These are phyloP conservation scores for Numida meleagris DNA, from an alignment of 2,113 vertebrate species.

Conservation along the genomic window DNA sequence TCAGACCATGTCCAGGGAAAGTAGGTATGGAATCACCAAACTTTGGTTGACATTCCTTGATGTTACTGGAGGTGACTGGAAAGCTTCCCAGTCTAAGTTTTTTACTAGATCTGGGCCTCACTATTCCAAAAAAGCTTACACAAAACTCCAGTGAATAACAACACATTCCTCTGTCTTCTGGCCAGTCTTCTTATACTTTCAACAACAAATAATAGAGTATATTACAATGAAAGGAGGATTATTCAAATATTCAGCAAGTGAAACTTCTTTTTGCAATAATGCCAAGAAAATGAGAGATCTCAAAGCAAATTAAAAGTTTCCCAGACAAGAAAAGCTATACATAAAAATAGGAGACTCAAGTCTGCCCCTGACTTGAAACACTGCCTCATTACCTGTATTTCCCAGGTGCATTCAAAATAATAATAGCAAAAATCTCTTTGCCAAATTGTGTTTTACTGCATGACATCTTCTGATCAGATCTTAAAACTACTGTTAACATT, in stretches of 20 bases:
- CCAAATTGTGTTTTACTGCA: background rate
- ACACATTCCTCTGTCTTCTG: too few species aligned
- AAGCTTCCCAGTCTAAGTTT: too few species aligned
- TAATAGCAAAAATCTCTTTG: background rate
- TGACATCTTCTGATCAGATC: background rate
- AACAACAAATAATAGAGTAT: background rate
- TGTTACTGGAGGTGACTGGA: too few species aligned
- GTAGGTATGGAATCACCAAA: too few species aligned
- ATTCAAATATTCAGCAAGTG: background rate
- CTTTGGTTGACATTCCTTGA: too few species aligned
- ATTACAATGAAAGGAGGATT: background rate
- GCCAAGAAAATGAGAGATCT: background rate
- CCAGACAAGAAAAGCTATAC: background rate
- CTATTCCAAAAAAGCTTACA: too few species aligned
- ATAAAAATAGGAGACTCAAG: fast-evolving
- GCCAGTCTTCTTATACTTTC: too few species aligned
- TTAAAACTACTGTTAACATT: background rate
- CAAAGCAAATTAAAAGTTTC: background rate
- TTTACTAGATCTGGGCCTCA: too few species aligned
- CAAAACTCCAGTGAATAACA: too few species aligned
- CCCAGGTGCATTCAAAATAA: background rate
- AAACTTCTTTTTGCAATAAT: background rate
- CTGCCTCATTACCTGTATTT: background rate
- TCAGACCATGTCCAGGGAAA: too few species aligned
- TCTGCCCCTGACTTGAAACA: background rate